phyloP scores from a whole-genome alignment of 37 sponge, comb jelly and placozoan genomes.

The Haliclona indistincta region DNA sequence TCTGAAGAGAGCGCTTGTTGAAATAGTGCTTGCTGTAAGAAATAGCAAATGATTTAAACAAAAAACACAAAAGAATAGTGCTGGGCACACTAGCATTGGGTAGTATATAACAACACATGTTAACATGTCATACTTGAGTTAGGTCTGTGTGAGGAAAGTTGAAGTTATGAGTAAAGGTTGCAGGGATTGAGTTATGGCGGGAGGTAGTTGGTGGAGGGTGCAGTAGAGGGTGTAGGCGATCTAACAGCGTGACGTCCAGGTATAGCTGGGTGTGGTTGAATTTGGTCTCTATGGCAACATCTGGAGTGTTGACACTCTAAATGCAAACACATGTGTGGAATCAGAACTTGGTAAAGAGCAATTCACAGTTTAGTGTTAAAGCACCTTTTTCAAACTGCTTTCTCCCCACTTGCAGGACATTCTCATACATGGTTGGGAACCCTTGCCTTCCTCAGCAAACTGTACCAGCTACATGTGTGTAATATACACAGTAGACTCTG shows the following conservation, averaged over 20 bases:
- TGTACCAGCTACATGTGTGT: conserved; percentile 1
- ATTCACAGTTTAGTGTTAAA: background rate
- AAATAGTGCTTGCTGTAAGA: too few relatives aligned
- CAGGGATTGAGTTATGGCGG: background rate
- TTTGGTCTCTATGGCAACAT: background rate
- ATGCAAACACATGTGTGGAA: background rate
- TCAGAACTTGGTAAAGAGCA: too few relatives aligned
- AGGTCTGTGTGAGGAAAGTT: too few relatives aligned
- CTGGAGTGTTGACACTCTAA: background rate
- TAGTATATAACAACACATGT: background rate
- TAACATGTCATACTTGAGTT: conserved; percentile 30
- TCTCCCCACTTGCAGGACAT: background rate
- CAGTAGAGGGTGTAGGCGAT: conserved; percentile 45
- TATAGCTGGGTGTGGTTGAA: conserved; percentile 28
- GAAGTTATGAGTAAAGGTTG: too few relatives aligned
- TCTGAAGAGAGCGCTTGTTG: too few relatives aligned
- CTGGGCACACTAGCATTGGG: background rate
- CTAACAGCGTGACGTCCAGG: conserved; percentile 43
- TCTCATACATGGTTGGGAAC: conserved; percentile 3
- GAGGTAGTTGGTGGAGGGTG: background rate
- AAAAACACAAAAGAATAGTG: too few relatives aligned
- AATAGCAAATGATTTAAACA: too few relatives aligned
- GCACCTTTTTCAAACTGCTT: background rate
- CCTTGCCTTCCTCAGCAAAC: background rate
- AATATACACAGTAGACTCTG: background rate